A percentile compares a stretch with the other conserved stretches of the same genome.
phyloP scores from a whole-genome alignment of 2,888 invertebrate species.

The Dinocampus coccinellae region DNA sequence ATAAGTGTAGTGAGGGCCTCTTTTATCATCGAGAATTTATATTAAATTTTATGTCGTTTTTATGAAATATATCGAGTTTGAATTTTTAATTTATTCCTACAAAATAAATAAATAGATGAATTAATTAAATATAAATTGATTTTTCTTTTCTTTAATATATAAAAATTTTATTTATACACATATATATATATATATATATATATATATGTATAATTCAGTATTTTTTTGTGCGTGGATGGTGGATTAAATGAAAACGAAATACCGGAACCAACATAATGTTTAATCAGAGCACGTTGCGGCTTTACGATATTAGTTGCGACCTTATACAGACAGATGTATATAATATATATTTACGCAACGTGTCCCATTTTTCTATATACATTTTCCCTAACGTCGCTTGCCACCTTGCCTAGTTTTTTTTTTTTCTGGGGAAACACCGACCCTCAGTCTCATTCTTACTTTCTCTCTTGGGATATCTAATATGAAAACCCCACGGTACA shows the following conservation, averaged over 20 bases:
- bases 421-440: slow-evolving; percentile 18
- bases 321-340: background rate
- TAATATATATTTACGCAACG: slow-evolving; percentile 30
- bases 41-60: no score
- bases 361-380: slow-evolving; percentile 42
- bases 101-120: no score
- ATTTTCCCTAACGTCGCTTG: slow-evolving; percentile 36
- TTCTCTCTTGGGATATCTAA: slow-evolving; percentile 3
- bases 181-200: no score
- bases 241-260: slow-evolving; percentile 47
- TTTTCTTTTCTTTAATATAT: no score
- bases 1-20: no score
- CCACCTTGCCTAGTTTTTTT: slow-evolving; percentile 16
- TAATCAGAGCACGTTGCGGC: slow-evolving; percentile 69
- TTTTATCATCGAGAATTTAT: no score
- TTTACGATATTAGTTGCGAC: slow-evolving; percentile 66
- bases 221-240: background rate
- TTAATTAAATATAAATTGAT: no score
- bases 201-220: background rate
- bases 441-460: background rate
- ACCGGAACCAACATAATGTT: slow-evolving; percentile 65
- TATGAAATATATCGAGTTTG: background rate
- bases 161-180: no score
- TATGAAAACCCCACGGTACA: background rate
- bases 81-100: background rate